These are phyloP conservation scores for Oppia nitens DNA, from an alignment of 1,140 invertebrate species.

Conservation along the genomic window DNA sequence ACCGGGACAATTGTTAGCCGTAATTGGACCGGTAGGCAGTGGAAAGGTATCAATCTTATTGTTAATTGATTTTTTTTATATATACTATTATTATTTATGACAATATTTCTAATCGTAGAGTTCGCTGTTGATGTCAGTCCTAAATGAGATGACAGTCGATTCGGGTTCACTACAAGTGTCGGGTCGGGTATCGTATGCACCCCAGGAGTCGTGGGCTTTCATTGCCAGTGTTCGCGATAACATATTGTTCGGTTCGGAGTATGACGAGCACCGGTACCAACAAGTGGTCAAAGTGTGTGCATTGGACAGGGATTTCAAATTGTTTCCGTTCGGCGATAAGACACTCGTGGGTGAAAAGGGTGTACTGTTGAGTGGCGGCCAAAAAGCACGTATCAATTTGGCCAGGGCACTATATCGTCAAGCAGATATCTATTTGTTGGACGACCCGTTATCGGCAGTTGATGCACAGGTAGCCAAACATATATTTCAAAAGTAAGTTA, in stretches of 20 bases:
- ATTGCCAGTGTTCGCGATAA: too few relatives aligned
- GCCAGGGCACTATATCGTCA: conserved; percentile 23
- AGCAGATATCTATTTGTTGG: too few relatives aligned
- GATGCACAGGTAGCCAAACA: conserved; percentile 50
- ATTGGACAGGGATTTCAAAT: conserved; percentile 31
- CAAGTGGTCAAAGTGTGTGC: conserved; percentile 38
- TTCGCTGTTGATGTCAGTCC: too few relatives aligned
- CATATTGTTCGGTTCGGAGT: conserved; percentile 53
- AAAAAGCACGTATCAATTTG: too few relatives aligned
- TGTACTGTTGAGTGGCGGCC: too few relatives aligned
- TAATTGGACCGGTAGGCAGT: conserved; percentile 55
- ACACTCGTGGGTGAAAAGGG: too few relatives aligned
- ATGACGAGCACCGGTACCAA: conserved; percentile 56
- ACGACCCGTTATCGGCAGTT: too few relatives aligned
- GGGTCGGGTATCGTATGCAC: too few relatives aligned
- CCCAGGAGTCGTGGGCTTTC: too few relatives aligned
- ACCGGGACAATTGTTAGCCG: too few relatives aligned
- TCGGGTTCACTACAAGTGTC: conserved; percentile 46
- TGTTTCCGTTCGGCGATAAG: conserved; percentile 30
- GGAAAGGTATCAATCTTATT: conserved; percentile 55
- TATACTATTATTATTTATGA: conserved; percentile 18
- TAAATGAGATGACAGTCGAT: conserved; percentile 34
- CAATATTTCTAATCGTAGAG: conserved; percentile 29
- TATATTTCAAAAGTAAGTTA: conserved; percentile 41
- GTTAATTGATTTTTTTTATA: conserved; percentile 7